Evolutionary conservation across 2,888 invertebrate species (phyloP).

Genomic region (Idaea dimidiata): DNA sequence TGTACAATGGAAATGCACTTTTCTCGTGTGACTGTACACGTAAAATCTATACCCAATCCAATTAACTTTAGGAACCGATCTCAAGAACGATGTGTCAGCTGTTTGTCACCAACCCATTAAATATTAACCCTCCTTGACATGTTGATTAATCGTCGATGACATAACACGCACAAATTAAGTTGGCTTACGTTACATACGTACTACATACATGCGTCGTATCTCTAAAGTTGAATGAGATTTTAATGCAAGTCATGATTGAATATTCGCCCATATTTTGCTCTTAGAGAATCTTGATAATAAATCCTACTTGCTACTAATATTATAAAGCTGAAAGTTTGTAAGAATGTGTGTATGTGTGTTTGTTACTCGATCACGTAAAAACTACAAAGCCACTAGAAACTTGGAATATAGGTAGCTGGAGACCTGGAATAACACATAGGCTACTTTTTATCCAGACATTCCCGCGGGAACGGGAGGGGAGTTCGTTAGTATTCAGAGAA

Average conservation of each 20-base stretch:
- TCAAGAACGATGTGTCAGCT: neutral
- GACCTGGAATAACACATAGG: too few species aligned
- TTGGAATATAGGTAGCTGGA: too few species aligned
- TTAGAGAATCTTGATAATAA: neutral
- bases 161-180: neutral
- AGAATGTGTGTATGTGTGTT: too few species aligned
- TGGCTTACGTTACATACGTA: neutral
- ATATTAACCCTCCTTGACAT: neutral
- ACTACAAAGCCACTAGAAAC: too few species aligned
- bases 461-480: too few species aligned
- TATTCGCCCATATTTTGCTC: neutral
- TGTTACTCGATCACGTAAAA: too few species aligned
- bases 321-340: too few species aligned
- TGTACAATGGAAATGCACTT: too few species aligned
- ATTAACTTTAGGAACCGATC: neutral
- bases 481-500: too few species aligned
- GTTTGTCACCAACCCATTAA: neutral
- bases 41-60: neutral
- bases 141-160: neutral
- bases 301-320: too few species aligned
- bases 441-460: too few species aligned
- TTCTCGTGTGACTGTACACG: neutral
- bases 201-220: neutral
- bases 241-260: neutral
- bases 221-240: neutral